Conservation (phyloP, 37 sponge, comb jelly and placozoan species). For the Hormiphora californensis region DNA sequence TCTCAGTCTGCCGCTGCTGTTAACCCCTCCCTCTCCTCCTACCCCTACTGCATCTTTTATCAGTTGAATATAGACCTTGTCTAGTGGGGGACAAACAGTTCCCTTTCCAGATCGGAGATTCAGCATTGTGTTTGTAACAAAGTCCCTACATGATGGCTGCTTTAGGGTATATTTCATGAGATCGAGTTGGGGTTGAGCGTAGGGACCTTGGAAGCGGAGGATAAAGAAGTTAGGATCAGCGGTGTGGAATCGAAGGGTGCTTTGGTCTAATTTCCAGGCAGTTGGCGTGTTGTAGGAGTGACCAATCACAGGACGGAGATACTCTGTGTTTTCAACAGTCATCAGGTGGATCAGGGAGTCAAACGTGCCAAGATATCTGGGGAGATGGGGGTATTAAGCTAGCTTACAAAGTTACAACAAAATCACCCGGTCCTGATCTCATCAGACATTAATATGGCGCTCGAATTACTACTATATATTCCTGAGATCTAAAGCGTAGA, state of each 20-base stretch:
- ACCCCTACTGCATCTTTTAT: not conserved
- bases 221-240: not conserved
- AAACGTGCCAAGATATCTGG: slow-evolving; percentile 40
- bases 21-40: not conserved
- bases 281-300: slow-evolving; percentile 22
- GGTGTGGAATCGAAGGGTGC: slow-evolving; percentile 26
- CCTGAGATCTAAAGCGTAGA: too few species aligned
- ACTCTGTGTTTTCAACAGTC: slow-evolving; percentile 30
- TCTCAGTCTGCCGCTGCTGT: not conserved
- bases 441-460: too few species aligned
- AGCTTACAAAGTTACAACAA: too few species aligned
- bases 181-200: slow-evolving; percentile 8
- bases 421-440: too few species aligned
- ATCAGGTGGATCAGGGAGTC: slow-evolving; percentile 44
- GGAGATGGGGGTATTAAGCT: too few species aligned
- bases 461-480: too few species aligned
- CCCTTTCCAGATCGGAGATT: slow-evolving; percentile 25
- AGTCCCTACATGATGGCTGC: not conserved
- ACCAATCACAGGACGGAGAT: slow-evolving; percentile 9
- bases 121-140: slow-evolving; percentile 42
- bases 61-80: slow-evolving; percentile 5
- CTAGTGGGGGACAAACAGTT: not conserved
- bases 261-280: slow-evolving; percentile 27
- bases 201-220: slow-evolving; percentile 27
- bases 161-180: slow-evolving; percentile 40